A percentile compares a stretch with the other conserved stretches of the same genome.
Conservation (phyloP, 2,113 vertebrate species). For the Caracal caracal region DNA sequence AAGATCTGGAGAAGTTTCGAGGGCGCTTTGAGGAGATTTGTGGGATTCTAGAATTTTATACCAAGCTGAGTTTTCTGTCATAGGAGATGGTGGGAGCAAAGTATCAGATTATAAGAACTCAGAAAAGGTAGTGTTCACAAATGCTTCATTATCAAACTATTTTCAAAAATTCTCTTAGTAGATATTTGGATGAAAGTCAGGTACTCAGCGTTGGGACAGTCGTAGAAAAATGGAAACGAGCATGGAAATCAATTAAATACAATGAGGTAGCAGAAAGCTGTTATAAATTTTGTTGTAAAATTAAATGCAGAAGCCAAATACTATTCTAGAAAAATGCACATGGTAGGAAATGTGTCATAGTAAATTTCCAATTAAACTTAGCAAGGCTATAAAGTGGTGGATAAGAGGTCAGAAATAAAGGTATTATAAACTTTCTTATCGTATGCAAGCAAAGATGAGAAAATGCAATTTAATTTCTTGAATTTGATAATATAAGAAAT, state of each 20-base stretch:
- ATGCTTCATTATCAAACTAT: not conserved
- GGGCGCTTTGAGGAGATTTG: not conserved
- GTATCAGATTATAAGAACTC: not conserved
- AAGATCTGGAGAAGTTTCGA: not conserved
- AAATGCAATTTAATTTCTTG: not conserved
- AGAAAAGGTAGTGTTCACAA: not conserved
- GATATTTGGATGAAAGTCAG: not conserved
- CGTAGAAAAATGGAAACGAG: constrained; percentile 1
- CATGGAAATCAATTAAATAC: not conserved
- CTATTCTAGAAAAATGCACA: not conserved
- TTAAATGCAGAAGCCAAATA: not conserved
- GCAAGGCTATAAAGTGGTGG: not conserved
- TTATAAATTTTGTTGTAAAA: not conserved
- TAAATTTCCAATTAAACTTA: not conserved
- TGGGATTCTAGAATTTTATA: not conserved
- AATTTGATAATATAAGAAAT: not conserved
- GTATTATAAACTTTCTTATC: not conserved
- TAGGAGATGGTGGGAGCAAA: not conserved
- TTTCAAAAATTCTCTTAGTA: not conserved
- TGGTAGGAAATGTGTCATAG: not conserved
- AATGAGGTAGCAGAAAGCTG: not conserved
- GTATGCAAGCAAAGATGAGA: not conserved
- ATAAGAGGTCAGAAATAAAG: not conserved
- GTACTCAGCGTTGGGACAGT: not conserved
- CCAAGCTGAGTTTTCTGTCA: not conserved